Percentiles rank a stretch among this genome's conserved stretches.
phyloP scores from a whole-genome alignment of 2,797 vertebrate genomes.

The Onychomys arenicola region DNA sequence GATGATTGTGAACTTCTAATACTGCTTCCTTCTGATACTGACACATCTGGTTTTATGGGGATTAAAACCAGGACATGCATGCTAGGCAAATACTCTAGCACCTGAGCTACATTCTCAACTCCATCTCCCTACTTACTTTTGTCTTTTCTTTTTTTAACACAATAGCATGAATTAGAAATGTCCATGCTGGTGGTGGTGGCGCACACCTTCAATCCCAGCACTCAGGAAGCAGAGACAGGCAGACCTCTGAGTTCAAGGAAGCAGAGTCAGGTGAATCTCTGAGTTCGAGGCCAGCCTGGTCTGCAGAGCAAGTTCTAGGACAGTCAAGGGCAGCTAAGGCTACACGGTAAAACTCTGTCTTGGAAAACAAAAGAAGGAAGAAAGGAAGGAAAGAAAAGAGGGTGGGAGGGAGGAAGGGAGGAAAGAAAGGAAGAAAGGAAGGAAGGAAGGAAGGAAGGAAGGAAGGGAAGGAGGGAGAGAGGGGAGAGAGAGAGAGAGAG shows the following conservation, averaged over 20 bases:
- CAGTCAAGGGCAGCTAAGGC: background rate
- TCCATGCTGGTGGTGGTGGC: background rate
- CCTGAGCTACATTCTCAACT: background rate
- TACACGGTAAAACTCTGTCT: background rate
- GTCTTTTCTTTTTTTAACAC: background rate
- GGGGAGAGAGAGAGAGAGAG: background rate
- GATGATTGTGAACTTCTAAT: background rate
- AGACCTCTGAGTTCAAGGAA: background rate
- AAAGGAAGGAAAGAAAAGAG: no score
- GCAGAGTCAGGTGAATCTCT: background rate
- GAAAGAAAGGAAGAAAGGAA: no score
- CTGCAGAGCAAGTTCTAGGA: background rate
- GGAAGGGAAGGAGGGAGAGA: no score
- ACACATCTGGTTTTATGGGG: background rate
- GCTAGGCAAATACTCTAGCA: background rate
- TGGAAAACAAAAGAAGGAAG: background rate
- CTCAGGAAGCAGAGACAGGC: background rate
- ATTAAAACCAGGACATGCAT: background rate
- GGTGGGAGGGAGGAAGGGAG: no score
- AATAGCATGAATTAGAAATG: slow-evolving; percentile 7
- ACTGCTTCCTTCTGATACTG: background rate
- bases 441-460: no score
- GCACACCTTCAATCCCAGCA: background rate
- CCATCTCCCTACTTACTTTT: background rate
- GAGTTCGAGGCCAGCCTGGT: background rate